Conservation (phyloP, 2,888 invertebrate genomes). For the Hofmannophila pseudospretella region DNA sequence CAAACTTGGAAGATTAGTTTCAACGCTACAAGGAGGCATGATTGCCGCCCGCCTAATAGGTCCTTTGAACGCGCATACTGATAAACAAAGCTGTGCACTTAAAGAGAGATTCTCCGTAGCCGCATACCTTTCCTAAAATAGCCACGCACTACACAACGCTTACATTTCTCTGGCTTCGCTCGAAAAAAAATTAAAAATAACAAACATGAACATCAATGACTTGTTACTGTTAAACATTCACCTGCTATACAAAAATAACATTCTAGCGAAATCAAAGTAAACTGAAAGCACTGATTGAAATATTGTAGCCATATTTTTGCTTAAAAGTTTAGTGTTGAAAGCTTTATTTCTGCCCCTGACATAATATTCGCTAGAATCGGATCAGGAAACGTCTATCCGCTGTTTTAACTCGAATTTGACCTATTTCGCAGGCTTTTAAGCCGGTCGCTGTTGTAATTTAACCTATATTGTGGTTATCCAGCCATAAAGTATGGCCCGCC, state of each 20-base stretch:
- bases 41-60: constrained; percentile 36
- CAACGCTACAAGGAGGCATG: constrained; percentile 37
- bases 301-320: background rate
- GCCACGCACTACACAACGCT: constrained; percentile 28
- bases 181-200: constrained; percentile 22
- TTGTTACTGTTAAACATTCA: constrained; percentile 24
- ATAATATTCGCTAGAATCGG: constrained; percentile 12
- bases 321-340: constrained; percentile 5
- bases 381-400: constrained; percentile 7
- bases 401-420: constrained; percentile 22
- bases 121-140: constrained; percentile 61
- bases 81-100: constrained; percentile 65
- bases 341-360: constrained; percentile 10
- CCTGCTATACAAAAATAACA: constrained; percentile 23
- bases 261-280: background rate
- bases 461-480: constrained; percentile 21
- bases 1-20: constrained; percentile 27
- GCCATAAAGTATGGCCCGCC: constrained; percentile 23
- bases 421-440: constrained; percentile 22
- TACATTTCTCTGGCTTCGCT: constrained; percentile 29
- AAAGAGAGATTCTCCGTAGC: constrained; percentile 43
- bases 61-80: constrained; percentile 46
- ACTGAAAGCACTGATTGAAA: constrained; percentile 7
- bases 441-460: constrained; percentile 28
- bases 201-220: constrained; percentile 20